Percentiles rank a stretch among this genome's conserved stretches.
Conservation (phyloP, 1,140 invertebrate genomes). For the Drosophila watanabei region DNA sequence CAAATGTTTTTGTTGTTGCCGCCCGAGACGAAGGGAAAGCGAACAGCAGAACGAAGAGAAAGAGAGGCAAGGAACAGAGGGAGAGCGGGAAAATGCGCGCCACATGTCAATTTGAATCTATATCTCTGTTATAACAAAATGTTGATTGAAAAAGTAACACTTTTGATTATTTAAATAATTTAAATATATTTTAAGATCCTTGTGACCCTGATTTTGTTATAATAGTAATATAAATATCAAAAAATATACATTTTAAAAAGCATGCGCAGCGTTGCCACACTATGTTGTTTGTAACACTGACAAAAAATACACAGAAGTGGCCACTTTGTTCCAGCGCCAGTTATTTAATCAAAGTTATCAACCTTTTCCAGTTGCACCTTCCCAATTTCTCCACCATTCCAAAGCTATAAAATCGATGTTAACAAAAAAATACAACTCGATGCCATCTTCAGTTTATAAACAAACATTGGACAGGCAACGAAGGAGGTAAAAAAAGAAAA, state of each 20-base stretch:
- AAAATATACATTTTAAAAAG: too few relatives aligned
- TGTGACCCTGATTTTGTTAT: too few relatives aligned
- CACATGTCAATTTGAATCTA: background rate
- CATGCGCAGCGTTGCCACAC: background rate
- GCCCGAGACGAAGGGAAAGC: background rate
- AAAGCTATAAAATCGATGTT: background rate
- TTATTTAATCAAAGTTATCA: background rate
- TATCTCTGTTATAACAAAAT: background rate
- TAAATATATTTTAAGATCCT: too few relatives aligned
- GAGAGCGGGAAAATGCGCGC: background rate
- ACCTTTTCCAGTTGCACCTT: background rate
- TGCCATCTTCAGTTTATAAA: constrained; percentile 35
- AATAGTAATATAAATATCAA: too few relatives aligned
- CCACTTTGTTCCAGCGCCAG: background rate
- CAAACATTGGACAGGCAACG: constrained; percentile 29
- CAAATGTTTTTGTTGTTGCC: constrained; percentile 6
- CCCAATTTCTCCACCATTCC: background rate
- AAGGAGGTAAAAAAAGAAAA: constrained; percentile 4
- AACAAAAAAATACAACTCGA: background rate
- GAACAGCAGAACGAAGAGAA: background rate
- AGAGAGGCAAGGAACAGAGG: background rate
- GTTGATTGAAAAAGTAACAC: background rate
- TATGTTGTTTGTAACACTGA: background rate
- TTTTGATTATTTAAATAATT: background rate
- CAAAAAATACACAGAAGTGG: background rate